Percentiles rank a stretch among this genome's conserved stretches.
phyloP scores from a whole-genome alignment of 2,113 vertebrate genomes.

The Lamprotornis superbus region DNA sequence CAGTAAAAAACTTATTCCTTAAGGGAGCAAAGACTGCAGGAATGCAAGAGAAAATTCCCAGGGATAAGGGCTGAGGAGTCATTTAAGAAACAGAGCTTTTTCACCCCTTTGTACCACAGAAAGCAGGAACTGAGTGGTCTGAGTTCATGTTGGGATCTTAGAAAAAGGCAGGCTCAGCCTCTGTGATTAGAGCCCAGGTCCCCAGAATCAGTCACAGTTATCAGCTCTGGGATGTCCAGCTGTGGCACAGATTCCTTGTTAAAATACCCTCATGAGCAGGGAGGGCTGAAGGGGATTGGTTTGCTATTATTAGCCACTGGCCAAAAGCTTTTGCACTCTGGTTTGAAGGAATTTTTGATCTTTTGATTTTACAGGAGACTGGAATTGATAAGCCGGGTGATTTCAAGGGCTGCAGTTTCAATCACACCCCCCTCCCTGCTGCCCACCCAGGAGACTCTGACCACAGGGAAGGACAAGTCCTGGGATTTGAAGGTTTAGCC shows the following conservation, averaged over 20 bases:
- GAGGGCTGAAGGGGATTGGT: constrained; percentile 22
- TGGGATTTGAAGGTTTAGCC: constrained; percentile 45
- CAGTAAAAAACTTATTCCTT: not conserved
- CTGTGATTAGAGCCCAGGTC: not conserved
- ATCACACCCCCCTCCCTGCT: not conserved
- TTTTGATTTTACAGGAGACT: constrained; percentile 68
- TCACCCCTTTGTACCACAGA: not conserved
- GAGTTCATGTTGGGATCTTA: not conserved
- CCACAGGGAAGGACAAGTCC: constrained; percentile 8
- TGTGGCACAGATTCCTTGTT: not conserved
- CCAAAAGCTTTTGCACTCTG: constrained; percentile 20
- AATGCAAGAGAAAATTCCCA: not conserved
- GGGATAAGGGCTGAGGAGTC: not conserved
- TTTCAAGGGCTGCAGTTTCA: constrained; percentile 61
- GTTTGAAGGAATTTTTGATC: constrained; percentile 53
- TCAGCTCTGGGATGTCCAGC: not conserved
- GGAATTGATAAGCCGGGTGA: constrained; percentile 42
- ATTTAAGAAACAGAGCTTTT: not conserved
- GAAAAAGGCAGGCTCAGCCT: not conserved
- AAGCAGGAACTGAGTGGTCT: not conserved
- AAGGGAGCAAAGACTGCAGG: not conserved
- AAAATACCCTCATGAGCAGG: not conserved
- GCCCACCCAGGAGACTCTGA: not conserved
- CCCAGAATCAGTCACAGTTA: not conserved
- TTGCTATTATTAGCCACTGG: constrained; percentile 40